These are phyloP conservation scores for Ptychadena robeensis DNA, from an alignment of 2,797 vertebrate genomes.

Conservation along the genomic window DNA sequence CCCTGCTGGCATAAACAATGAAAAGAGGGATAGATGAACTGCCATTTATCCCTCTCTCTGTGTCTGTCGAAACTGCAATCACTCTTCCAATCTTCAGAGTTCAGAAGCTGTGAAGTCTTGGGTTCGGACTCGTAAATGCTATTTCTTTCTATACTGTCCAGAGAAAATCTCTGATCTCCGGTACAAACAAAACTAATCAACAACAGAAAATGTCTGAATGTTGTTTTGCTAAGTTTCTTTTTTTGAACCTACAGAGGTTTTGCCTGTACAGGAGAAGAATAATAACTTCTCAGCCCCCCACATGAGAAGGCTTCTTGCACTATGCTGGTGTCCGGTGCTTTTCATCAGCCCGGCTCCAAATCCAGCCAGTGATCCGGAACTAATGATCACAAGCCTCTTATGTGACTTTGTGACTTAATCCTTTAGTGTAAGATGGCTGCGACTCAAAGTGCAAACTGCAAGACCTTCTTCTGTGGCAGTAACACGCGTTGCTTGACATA, in stretches of 20 bases:
- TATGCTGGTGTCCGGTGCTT: slow-evolving; percentile 68
- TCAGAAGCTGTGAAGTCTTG: not conserved
- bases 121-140: not conserved
- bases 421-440: slow-evolving; percentile 59
- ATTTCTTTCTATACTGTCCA: not conserved
- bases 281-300: slow-evolving; percentile 70
- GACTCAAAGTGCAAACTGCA: not conserved
- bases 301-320: slow-evolving; percentile 69
- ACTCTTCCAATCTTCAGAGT: no score
- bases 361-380: slow-evolving; percentile 69
- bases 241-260: not conserved
- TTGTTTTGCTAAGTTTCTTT: not conserved
- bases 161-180: not conserved
- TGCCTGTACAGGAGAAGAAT: slow-evolving; percentile 68
- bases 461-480: not conserved
- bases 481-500: not conserved
- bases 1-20: no score
- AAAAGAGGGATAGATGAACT: no score
- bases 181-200: not conserved
- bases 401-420: slow-evolving; percentile 63
- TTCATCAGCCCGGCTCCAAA: slow-evolving; percentile 67
- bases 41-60: no score
- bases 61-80: no score
- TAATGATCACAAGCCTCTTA: slow-evolving; percentile 72
- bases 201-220: no score